phyloP scores from a whole-genome alignment of 2,888 invertebrate genomes.

The Pocota personata region DNA sequence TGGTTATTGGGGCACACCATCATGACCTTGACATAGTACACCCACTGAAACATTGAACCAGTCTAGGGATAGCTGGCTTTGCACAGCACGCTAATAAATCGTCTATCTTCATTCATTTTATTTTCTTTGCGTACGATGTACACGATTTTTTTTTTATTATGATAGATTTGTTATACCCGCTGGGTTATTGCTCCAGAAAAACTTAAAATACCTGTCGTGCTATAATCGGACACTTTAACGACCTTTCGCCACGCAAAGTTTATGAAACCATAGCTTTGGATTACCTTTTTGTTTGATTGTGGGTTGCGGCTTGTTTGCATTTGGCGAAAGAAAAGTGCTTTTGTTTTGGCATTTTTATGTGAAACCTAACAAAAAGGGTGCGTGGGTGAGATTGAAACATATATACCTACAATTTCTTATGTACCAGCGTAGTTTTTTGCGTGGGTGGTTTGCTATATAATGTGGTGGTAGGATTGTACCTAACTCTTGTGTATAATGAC shows the following conservation, averaged over 20 bases:
- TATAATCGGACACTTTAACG: background rate
- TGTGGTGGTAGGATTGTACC: background rate
- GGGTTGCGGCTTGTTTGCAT: background rate
- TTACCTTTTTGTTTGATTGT: background rate
- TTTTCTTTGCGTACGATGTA: background rate
- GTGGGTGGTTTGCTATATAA: background rate
- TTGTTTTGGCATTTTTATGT: background rate
- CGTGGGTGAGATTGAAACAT: background rate
- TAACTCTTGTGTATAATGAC: background rate
- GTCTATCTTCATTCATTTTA: constrained; percentile 11
- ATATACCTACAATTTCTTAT: background rate
- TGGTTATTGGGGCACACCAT: background rate
- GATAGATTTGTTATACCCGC: background rate
- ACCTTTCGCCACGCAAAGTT: constrained; percentile 21
- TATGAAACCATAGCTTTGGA: constrained; percentile 4
- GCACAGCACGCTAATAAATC: constrained; percentile 1
- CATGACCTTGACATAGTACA: constrained; percentile 28
- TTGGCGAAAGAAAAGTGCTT: background rate
- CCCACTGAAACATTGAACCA: constrained; percentile 1
- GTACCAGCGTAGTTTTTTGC: background rate
- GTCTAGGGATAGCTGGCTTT: background rate
- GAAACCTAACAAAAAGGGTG: background rate
- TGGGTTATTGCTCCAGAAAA: background rate
- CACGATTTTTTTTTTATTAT: background rate
- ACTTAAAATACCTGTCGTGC: constrained; percentile 1